Conservation (phyloP, 2,113 vertebrate genomes). For the Andinoacara biseriatus region DNA sequence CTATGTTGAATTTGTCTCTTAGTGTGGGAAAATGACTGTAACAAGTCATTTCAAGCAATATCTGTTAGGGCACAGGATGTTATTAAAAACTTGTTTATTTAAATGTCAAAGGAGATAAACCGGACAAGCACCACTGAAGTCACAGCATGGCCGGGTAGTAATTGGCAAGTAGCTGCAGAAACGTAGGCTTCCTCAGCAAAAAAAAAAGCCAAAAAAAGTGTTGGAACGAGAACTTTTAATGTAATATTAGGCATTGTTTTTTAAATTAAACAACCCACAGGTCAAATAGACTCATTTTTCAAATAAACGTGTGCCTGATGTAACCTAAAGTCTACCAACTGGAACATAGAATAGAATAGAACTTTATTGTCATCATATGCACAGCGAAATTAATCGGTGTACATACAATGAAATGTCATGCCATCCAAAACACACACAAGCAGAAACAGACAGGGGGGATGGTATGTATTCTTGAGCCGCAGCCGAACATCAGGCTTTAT, state of each 20-base stretch:
- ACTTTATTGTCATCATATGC: too few species aligned
- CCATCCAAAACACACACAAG: too few species aligned
- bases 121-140: background rate
- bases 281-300: background rate
- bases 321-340: background rate
- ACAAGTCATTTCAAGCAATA: background rate
- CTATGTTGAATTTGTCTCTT: background rate
- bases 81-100: constrained; percentile 6
- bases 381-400: too few species aligned
- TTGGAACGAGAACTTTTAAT: background rate
- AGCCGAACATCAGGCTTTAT: background rate
- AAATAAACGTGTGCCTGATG: background rate
- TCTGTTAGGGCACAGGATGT: constrained; percentile 8
- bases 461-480: too few species aligned
- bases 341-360: too few species aligned
- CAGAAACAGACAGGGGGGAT: too few species aligned
- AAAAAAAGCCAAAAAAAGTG: background rate
- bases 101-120: constrained; percentile 10
- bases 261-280: background rate
- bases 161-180: background rate
- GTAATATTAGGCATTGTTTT: background rate
- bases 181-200: background rate
- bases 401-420: too few species aligned
- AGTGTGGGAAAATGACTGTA: background rate
- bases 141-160: background rate